These are phyloP conservation scores for Rotaria sp. DNA, from an alignment of 2,888 invertebrate species.

Conservation along the genomic window DNA sequence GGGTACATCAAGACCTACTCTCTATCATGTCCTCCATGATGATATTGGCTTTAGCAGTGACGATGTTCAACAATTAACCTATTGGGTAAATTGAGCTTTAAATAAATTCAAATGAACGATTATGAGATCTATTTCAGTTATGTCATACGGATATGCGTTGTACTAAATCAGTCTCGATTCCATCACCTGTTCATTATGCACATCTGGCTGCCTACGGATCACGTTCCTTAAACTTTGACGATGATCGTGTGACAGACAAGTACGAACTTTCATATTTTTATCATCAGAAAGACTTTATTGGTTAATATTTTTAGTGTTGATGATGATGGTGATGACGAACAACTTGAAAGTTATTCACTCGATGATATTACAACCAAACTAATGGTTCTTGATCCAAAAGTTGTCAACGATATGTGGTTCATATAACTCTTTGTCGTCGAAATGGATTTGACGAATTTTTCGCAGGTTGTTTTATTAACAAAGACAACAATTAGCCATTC, in stretches of 20 bases:
- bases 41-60: conserved; percentile 19
- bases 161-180: conserved; percentile 13
- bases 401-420: not conserved
- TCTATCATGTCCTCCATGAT: conserved; percentile 30
- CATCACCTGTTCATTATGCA: conserved; percentile 7
- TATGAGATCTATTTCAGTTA: not conserved
- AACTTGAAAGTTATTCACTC: not conserved
- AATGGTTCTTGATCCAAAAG: not conserved
- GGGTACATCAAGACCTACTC: conserved; percentile 28
- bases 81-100: conserved; percentile 1
- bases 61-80: conserved; percentile 8
- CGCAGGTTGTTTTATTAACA: too few species aligned
- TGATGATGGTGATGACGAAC: not conserved
- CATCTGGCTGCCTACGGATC: not conserved
- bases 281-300: too few species aligned
- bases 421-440: not conserved
- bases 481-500: too few species aligned
- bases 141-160: conserved; percentile 19
- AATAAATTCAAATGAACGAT: not conserved
- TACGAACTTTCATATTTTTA: not conserved
- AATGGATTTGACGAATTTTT: too few species aligned
- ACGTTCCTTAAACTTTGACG: not conserved
- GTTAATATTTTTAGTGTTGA: not conserved
- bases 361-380: not conserved
- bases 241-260: not conserved